phyloP scores from a whole-genome alignment of 2,888 invertebrate species.

The Philonicus albiceps region DNA sequence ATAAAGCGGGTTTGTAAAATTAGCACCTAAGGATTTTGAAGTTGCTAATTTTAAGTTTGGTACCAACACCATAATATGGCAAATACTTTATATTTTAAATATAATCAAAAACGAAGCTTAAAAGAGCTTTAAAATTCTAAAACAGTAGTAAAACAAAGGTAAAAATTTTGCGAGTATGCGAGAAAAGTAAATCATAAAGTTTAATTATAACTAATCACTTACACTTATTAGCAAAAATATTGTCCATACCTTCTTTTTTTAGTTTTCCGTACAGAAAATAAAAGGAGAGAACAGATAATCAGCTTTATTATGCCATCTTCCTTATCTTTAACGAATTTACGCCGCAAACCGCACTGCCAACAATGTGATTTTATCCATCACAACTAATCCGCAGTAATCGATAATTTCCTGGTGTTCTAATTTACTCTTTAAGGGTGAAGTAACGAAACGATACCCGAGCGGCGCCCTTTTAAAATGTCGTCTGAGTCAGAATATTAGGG shows the following conservation, averaged over 20 bases:
- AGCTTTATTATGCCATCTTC: background rate
- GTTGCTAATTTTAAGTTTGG: too few relatives aligned
- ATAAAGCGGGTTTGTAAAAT: too few relatives aligned
- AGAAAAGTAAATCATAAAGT: too few relatives aligned
- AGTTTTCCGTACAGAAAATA: background rate
- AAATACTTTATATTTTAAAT: too few relatives aligned
- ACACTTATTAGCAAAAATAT: background rate
- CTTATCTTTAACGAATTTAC: background rate
- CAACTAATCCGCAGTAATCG: background rate
- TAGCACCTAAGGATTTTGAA: too few relatives aligned
- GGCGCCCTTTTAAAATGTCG: background rate
- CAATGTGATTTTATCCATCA: background rate
- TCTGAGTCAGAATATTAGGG: background rate
- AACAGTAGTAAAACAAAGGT: too few relatives aligned
- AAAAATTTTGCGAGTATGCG: too few relatives aligned
- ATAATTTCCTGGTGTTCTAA: slow-evolving; percentile 26
- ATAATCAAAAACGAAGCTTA: too few relatives aligned
- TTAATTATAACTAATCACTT: too few relatives aligned
- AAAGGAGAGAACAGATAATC: background rate
- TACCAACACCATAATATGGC: too few relatives aligned
- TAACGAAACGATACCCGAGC: background rate
- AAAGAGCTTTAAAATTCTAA: too few relatives aligned
- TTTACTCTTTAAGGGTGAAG: background rate
- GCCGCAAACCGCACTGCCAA: background rate
- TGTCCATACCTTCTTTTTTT: background rate